Evolutionary conservation across 2,113 vertebrate species (phyloP), one percentile per base, ranked within the genome.

Genomic region (Cyprinodon variegatus): DNA sequence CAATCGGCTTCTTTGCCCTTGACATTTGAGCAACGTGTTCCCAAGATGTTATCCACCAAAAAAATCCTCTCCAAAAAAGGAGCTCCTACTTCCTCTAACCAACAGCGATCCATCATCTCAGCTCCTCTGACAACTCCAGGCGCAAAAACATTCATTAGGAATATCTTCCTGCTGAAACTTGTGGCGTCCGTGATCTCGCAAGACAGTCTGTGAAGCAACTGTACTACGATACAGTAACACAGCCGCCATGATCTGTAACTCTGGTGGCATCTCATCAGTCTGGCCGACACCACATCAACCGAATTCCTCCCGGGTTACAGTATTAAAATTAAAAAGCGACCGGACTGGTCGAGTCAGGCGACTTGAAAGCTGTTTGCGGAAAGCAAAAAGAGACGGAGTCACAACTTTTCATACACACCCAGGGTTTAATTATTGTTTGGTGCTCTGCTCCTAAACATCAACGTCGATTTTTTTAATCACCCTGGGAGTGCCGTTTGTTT

Each of bases 1-100:
- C 5, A 6, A 45, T 45, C 43, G 9, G 43, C 5, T 41, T 41
- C 41, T 48, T 46, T 0, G n/a, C 46, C 65, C 40, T 68, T 68
- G 63, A 84, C 72, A 65, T 73, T 22, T 70, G 22, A 80, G 71
- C 67, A 22, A 61, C 43, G 29, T 64, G 60, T 57, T 53, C 45
- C 17, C 1, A 61, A 14, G 17, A n/a, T 68, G 65, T 76, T 61
- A 65, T 77, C 62, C 29, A 53, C 61, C 39, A 8, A 45, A 45
- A 45, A 29, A 59, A 6, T 12, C 59, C 20, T 65, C 61, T 11
- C 11, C 14, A 10, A 43, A 40, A 17, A 11, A 37, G 53, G 12
- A 15, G 17, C 29, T 22, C 45, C 43, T 17, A 36, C 22, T 50
- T 45, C 4, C 40, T 9, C 20, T 45, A 38, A 63, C 38, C 11